Evolutionary conservation across 2,797 vertebrate species (phyloP), one percentile per base, ranked within the genome.

Genomic region (Platalea minor): DNA sequence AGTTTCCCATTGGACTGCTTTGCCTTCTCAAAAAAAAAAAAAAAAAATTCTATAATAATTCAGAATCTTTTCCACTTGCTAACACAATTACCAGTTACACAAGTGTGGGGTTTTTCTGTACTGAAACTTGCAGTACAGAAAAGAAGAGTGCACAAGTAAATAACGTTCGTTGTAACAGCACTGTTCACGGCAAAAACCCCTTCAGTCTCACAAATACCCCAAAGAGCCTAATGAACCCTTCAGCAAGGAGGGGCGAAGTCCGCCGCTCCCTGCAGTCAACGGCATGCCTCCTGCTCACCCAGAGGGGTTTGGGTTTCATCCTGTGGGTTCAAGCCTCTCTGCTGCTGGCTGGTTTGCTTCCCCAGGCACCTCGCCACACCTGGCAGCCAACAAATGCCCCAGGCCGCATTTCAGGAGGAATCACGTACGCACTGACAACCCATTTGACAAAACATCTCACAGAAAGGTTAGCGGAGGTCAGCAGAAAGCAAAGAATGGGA

Each of bases 101-200:
- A 67, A 61, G 23, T 0, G 7, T 3, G 48, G 25, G 17, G 28
- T 10, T 29, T 35, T 72, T 54, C 41, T 41, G 14, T 68, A 21
- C 31, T 37, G 19, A 78, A 59, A 53, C 18, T 6, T n/a, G 15
- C 39, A 74, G 48, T 10, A 21, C 9, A 56, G 63, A 61, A 50
- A 29, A 72, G 61, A n/a, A 56, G 19, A 23, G 33, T 39, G 15
- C 24, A 8, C 48, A 50, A 29, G 53, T 23, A 39, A 65, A 26
- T 3, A 50, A 51, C 31, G 37, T 6, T 15, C 5, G 0, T 16
- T n/a, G 17, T 15, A 53, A 51, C 0, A 3, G 28, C 50, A 16
- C 8, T 3, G 21, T 19, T 85, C 12, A 35, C 1, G 2, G 70
- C 35, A 67, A 39, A 45, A 81, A 35, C 6, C 13, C 60, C n/a